Evolutionary conservation across 2,888 invertebrate genomes (phyloP), one percentile per base, ranked within the genome.

Genomic region (Mimumesa dahlbomi): DNA sequence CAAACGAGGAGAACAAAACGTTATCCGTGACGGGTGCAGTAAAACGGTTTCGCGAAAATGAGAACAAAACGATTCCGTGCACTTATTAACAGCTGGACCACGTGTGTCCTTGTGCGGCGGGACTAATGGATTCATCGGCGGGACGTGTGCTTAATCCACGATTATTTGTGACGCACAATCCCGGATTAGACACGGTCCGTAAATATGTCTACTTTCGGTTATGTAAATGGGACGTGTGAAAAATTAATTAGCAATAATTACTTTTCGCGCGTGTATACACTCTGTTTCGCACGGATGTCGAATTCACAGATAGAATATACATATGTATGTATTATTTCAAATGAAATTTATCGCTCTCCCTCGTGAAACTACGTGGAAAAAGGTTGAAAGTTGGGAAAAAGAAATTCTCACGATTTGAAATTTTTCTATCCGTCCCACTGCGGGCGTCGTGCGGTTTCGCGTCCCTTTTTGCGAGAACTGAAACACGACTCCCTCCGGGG

Each of bases 391-490:
- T 59, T 56, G 31, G 22, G 18, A 6, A 16, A n/a, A 50, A 45
- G 50, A 49, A 59, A 50, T 78, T 80, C 77, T 80, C 74, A 80
- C 61, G 68, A 62, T 57, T 62, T 43, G 14, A 21, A 22, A 54
- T 56, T 29, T 46, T 25, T 13, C 21, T 16, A 38, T 31, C 52
- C 7, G 9, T 14, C 31, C 58, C 48, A 77, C 72, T 65, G 62
- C 57, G 29, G 18, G n/a, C n/a, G 45, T 34, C 64, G 71, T 77
- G 80, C 69, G 83, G 82, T 85, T 83, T 84, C 80, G 81, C 81
- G 49, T 72, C 66, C 77, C 81, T 80, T 84, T 85, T 83, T 82
- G 80, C 84, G 77, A 72, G 59, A 22, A 50, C 70, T 77, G 82
- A 82, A 85, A 85, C 82, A 73, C 68, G 84, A 85, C 61, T 73